Percentiles rank a stretch among this genome's conserved stretches.
Conservation (phyloP, 2,113 vertebrate species). For the Proterorhinus semilunaris region DNA sequence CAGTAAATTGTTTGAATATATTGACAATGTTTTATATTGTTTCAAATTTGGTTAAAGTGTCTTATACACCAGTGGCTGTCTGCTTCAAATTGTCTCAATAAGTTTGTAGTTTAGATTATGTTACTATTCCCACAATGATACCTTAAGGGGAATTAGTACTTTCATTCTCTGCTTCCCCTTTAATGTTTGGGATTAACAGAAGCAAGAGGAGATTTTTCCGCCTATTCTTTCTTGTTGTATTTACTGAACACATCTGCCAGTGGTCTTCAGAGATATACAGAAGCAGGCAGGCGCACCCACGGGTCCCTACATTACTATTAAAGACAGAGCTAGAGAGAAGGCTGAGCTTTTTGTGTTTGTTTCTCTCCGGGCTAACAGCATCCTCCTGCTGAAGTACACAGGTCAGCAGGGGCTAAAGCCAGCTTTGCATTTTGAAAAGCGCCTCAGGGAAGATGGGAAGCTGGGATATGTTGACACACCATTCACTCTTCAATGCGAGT, state of each 20-base stretch:
- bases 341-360: constrained; percentile 42
- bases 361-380: constrained; percentile 46
- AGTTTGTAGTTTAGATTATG: constrained; percentile 3
- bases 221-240: constrained; percentile 19
- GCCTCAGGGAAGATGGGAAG: constrained; percentile 57
- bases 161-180: constrained; percentile 19
- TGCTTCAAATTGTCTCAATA: constrained; percentile 28
- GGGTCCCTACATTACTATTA: constrained; percentile 52
- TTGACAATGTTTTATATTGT: too few species aligned
- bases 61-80: constrained; percentile 35
- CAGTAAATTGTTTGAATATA: too few species aligned
- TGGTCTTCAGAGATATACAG: constrained; percentile 38
- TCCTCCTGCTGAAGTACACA: constrained; percentile 55
- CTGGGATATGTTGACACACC: constrained; percentile 42
- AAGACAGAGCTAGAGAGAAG: constrained; percentile 40
- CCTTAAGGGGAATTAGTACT: constrained; percentile 19
- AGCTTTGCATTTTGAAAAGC: constrained; percentile 54
- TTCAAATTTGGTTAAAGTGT: constrained; percentile 1
- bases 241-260: constrained; percentile 26
- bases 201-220: constrained; percentile 26
- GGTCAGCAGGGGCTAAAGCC: constrained; percentile 64
- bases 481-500: constrained; percentile 44
- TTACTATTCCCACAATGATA: constrained; percentile 10
- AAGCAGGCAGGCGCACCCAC: constrained; percentile 35
- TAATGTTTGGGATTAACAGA: constrained; percentile 34